A percentile compares a stretch with the other conserved stretches of the same genome.
These are phyloP conservation scores for Hypotaenidia philippensis DNA, from an alignment of 2,797 vertebrate genomes.

Conservation along the genomic window DNA sequence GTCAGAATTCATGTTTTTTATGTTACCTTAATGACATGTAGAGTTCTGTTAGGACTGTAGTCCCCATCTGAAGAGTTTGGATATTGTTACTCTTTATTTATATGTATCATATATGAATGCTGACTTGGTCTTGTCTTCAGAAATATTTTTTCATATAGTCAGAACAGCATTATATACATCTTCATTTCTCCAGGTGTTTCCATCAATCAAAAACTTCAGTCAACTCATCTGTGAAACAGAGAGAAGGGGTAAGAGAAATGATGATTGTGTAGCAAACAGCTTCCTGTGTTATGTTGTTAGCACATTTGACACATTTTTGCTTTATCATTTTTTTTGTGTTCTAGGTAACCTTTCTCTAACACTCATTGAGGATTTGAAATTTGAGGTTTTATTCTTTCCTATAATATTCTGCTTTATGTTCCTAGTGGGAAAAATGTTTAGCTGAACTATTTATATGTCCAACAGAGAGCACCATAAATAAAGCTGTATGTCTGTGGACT, in stretches of 20 bases:
- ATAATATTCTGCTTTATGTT: background rate
- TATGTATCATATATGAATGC: background rate
- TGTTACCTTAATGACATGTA: slow-evolving; percentile 25
- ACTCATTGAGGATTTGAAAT: background rate
- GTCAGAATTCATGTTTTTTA: slow-evolving; percentile 13
- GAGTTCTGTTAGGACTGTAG: slow-evolving; percentile 19
- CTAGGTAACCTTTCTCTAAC: background rate
- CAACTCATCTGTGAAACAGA: background rate
- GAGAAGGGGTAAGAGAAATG: background rate
- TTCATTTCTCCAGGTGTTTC: background rate
- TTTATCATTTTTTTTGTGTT: background rate
- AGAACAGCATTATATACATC: background rate
- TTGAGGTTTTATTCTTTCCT: background rate
- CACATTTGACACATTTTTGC: background rate
- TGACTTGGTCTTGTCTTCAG: slow-evolving; percentile 35
- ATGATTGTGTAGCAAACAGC: background rate
- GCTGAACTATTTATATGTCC: background rate
- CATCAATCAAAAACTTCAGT: background rate
- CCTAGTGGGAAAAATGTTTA: background rate
- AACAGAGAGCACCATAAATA: background rate
- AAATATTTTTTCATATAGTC: background rate
- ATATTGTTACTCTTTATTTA: slow-evolving; percentile 50
- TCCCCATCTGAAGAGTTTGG: background rate
- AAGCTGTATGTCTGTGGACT: background rate
- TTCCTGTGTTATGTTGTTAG: background rate